Conservation (phyloP, 2,113 vertebrate genomes). For the Epinephelus cyanopodus region DNA sequence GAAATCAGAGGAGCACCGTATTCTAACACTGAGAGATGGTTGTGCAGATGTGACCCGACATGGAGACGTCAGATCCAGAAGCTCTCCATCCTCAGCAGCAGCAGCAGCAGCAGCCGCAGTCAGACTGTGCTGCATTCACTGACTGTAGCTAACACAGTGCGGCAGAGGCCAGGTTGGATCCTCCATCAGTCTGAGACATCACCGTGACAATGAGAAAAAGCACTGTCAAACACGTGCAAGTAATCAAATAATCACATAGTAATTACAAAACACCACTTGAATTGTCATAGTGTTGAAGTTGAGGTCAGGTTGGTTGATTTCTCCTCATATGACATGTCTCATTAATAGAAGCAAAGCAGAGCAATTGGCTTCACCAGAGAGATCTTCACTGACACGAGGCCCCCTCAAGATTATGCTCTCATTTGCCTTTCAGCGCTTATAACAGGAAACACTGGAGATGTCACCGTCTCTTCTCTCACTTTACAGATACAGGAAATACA, state of each 20-base stretch:
- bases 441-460: conserved; percentile 51
- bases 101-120: conserved; percentile 46
- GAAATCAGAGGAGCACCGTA: background rate
- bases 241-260: background rate
- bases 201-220: conserved; percentile 9
- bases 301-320: background rate
- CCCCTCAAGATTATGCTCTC: conserved; percentile 12
- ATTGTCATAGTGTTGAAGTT: conserved; percentile 4
- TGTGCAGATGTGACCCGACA: conserved; percentile 68
- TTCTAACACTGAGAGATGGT: background rate
- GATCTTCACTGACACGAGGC: background rate
- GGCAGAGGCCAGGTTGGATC: conserved; percentile 66
- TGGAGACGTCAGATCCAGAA: conserved; percentile 64
- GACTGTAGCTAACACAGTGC: conserved; percentile 60
- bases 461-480: conserved; percentile 18
- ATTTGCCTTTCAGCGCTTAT: background rate
- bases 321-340: background rate
- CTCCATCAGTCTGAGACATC: conserved; percentile 8
- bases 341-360: background rate
- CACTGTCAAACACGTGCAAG: background rate
- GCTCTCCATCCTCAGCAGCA: conserved; percentile 59
- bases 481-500: conserved; percentile 53
- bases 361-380: background rate
- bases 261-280: background rate
- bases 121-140: conserved; percentile 48